These are phyloP conservation scores for Hetaerina americana DNA, from an alignment of 1,140 invertebrate genomes.

Conservation along the genomic window DNA sequence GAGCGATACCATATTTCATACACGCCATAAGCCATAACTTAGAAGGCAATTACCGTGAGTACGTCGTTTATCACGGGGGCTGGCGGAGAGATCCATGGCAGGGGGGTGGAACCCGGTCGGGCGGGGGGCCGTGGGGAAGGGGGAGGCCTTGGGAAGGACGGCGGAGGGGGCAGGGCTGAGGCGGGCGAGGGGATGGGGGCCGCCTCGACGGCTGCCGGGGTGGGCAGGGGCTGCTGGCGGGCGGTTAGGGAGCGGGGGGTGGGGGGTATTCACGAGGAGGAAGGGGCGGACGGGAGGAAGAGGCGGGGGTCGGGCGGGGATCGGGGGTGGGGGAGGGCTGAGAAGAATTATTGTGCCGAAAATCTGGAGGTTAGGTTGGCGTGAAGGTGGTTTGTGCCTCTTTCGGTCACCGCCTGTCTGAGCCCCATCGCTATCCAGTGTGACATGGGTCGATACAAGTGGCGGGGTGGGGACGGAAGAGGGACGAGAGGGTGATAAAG, in stretches of 20 bases:
- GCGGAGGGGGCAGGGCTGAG: not conserved
- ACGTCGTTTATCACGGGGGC: slow-evolving; percentile 38
- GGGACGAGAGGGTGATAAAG: not conserved
- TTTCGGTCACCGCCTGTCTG: not conserved
- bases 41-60: slow-evolving; percentile 41
- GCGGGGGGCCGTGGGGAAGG: not conserved
- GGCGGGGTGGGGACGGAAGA: not conserved
- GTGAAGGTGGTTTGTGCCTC: not conserved
- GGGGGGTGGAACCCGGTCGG: not conserved
- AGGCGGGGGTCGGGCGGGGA: not conserved
- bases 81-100: slow-evolving; percentile 18
- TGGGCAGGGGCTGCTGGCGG: no score
- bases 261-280: not conserved
- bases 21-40: slow-evolving; percentile 40
- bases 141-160: no score
- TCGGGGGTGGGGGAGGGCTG: no score
- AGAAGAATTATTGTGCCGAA: not conserved
- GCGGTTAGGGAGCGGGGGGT: no score
- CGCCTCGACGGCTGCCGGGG: not conserved
- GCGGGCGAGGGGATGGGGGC: no score
- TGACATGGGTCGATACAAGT: not conserved
- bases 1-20: slow-evolving; percentile 43
- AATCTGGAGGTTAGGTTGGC: not conserved
- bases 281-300: not conserved
- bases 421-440: not conserved